phyloP scores from a whole-genome alignment of 1,140 invertebrate genomes.

The Lasioglossum albipes region DNA sequence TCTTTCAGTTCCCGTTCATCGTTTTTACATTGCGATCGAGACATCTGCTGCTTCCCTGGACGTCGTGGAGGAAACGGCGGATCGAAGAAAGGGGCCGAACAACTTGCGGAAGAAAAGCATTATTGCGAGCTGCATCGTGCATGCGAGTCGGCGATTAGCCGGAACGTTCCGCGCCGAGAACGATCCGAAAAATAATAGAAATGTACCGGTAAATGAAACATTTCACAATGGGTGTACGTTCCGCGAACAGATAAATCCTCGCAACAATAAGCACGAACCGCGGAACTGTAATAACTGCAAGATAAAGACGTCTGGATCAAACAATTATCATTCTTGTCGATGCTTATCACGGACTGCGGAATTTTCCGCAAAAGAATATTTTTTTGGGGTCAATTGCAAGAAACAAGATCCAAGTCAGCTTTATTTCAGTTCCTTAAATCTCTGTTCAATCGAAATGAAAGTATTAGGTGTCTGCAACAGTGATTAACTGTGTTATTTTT shows the following conservation, averaged over 20 bases:
- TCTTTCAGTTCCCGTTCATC: constrained; percentile 11
- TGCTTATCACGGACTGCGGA: not conserved
- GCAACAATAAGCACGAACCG: constrained; percentile 34
- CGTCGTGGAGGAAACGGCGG: not conserved
- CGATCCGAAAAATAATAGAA: constrained; percentile 13
- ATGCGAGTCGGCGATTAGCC: constrained; percentile 67
- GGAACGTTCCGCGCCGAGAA: constrained; percentile 27
- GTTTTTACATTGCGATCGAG: constrained; percentile 28
- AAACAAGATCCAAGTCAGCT: too few relatives aligned
- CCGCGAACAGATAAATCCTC: constrained; percentile 46
- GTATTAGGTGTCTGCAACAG: too few relatives aligned
- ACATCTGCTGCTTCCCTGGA: constrained; percentile 34
- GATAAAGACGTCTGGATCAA: not conserved
- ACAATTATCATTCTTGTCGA: not conserved
- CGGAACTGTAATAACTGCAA: not conserved
- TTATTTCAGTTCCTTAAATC: too few relatives aligned
- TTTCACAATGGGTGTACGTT: constrained; percentile 15
- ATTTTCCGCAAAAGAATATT: too few relatives aligned
- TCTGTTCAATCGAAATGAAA: too few relatives aligned
- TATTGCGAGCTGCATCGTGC: constrained; percentile 48
- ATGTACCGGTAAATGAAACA: not conserved
- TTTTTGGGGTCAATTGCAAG: too few relatives aligned
- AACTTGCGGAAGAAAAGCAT: constrained; percentile 41
- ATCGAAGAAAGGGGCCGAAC: constrained; percentile 24
- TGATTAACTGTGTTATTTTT: too few relatives aligned